A percentile compares a stretch with the other conserved stretches of the same genome.
These are phyloP conservation scores for Rhinoderma darwinii DNA, from an alignment of 2,113 vertebrate species.

Conservation along the genomic window DNA sequence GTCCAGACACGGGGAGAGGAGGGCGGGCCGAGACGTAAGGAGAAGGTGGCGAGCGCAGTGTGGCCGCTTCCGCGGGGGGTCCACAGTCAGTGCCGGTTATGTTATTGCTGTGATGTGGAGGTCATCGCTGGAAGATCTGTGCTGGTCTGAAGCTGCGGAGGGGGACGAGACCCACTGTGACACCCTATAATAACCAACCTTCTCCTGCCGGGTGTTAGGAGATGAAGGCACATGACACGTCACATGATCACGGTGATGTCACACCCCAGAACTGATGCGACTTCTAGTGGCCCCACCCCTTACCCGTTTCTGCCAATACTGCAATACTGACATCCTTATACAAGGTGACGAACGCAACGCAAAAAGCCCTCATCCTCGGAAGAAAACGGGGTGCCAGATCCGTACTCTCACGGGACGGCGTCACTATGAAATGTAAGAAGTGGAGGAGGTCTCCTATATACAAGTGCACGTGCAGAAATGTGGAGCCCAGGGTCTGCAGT, in stretches of 20 bases:
- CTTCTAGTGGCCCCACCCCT: no score
- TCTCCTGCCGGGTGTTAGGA: no score
- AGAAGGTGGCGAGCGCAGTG: constrained; percentile 34
- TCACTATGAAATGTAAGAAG: constrained; percentile 54
- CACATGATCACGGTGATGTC: no score
- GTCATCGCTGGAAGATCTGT: neutral
- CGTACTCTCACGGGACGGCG: no score
- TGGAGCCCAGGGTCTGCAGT: neutral
- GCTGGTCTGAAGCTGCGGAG: neutral
- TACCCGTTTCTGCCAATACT: neutral
- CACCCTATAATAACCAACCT: no score
- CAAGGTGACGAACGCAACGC: neutral
- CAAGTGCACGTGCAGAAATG: neutral
- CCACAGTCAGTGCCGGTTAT: neutral
- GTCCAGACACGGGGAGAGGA: constrained; percentile 41
- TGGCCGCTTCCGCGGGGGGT: accelerated
- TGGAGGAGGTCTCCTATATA: constrained; percentile 24
- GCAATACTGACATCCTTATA: neutral
- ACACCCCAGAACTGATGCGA: no score
- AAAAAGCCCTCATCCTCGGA: neutral
- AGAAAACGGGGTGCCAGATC: neutral
- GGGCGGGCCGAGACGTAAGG: no score
- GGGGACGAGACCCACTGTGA: neutral
- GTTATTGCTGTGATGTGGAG: constrained; percentile 38
- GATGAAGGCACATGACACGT: no score